Conservation (phyloP, 2,888 invertebrate genomes). For the Dolichomitus sp. region DNA sequence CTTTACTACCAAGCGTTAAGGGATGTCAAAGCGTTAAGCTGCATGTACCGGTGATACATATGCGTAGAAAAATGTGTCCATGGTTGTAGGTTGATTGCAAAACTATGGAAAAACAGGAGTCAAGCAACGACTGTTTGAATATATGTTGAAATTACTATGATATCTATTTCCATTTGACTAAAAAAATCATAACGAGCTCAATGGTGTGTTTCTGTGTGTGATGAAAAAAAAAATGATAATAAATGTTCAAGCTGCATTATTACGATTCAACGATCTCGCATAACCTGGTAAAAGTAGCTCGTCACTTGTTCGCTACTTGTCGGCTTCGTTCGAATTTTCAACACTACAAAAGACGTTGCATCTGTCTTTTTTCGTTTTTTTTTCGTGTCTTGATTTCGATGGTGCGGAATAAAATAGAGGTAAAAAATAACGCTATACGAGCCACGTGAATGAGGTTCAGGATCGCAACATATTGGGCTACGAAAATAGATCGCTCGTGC, state of each 20-base stretch:
- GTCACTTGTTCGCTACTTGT: background rate
- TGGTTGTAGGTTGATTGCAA: background rate
- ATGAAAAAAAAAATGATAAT: slow-evolving; percentile 20
- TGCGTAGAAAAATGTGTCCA: background rate
- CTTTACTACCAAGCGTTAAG: slow-evolving; percentile 24
- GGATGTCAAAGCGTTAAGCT: background rate
- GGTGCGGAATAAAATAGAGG: background rate
- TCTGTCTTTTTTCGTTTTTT: background rate
- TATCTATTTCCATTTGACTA: background rate
- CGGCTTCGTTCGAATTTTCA: background rate
- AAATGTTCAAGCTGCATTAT: slow-evolving; percentile 28
- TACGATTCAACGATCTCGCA: slow-evolving; percentile 41
- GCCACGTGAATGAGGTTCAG: slow-evolving; percentile 64
- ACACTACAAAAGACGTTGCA: background rate
- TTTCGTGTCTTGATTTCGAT: background rate
- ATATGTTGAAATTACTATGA: background rate
- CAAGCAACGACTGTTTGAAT: background rate
- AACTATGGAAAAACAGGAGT: background rate
- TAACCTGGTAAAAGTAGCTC: slow-evolving; percentile 50
- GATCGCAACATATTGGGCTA: slow-evolving; percentile 63
- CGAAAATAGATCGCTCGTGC: slow-evolving; percentile 55
- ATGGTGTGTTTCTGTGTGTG: slow-evolving; percentile 14
- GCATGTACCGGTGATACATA: background rate
- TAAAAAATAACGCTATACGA: slow-evolving; percentile 10
- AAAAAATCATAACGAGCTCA: slow-evolving; percentile 1